Base-by-base conservation (phyloP, 2,113 vertebrate species). In the Lophotis ruficrista region DNA sequence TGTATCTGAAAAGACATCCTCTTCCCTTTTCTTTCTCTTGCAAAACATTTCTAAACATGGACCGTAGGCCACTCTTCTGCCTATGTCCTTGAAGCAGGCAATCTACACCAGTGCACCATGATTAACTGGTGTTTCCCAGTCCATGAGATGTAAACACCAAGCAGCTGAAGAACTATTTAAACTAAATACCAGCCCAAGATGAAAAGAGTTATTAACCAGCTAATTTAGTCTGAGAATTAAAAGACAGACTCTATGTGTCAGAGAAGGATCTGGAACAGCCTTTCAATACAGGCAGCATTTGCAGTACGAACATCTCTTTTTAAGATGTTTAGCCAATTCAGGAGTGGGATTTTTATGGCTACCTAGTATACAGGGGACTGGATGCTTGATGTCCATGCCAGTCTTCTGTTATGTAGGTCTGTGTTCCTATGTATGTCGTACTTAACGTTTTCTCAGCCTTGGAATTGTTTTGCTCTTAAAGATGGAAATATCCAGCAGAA, bases 391-490 rank as follows among this genome's bases (percentile, higher is more conserved):
- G 45, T 80, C 75, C 28, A 37, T 88, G 50, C 62, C 66, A 73
- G 54, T 8, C 37, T 88, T 76, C 85, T 88, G 38, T 68, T 83
- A 57, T 11, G 22, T 30, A 64, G 9, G 31, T 47, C 12, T 92
- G 0, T 50, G 53, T 57, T 92, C 35, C 16, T 54, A n/a, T 7
- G 10, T 54, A n/a, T 7, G 10, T 43, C 53, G 20, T 54, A 68
- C 7, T 66, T 64, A 48, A 58, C 1, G 2, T 53, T 62, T 61
- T 58, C 66, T 79, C 57, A 56, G 22, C 13, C 41, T 82, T 76
- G 37, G 70, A 69, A 71, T 69, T 87, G 41, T 92, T 96, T 95
- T 93, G 10, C 30, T 70, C 82, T 73, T 93, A 62, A 45, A 91
- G 50, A 66, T n/a, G 51, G 62, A 93, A 94, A 90, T 71, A 77